phyloP scores from a whole-genome alignment of 2,113 vertebrate genomes.

The Myrmecobius fasciatus region DNA sequence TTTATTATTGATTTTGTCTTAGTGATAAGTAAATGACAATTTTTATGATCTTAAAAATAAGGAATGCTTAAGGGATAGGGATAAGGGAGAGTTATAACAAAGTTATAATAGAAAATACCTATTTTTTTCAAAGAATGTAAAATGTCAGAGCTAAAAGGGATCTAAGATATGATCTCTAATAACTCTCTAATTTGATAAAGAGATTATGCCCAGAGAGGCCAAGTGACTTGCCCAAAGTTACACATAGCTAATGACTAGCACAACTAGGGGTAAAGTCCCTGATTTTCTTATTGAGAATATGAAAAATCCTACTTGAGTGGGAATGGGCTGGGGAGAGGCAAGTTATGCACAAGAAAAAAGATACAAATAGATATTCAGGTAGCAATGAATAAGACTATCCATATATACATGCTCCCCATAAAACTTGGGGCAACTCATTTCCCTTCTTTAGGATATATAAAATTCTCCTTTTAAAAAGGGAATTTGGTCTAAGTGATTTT shows the following conservation, averaged over 20 bases:
- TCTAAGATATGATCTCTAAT: neutral
- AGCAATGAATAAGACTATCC: neutral
- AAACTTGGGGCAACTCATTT: neutral
- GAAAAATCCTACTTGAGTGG: neutral
- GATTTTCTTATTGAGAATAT: neutral
- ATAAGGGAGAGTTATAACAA: neutral
- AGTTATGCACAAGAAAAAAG: neutral
- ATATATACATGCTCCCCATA: neutral
- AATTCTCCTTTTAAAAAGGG: neutral
- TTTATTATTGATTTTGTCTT: too few species aligned
- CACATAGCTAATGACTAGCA: neutral
- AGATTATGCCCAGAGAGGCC: neutral
- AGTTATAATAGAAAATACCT: neutral
- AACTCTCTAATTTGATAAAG: neutral
- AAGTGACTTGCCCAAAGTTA: neutral
- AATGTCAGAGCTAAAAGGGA: neutral
- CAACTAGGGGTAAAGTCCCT: neutral
- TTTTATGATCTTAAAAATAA: too few species aligned
- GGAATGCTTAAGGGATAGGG: neutral
- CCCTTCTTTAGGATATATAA: neutral
- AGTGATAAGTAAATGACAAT: too few species aligned
- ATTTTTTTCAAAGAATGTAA: neutral
- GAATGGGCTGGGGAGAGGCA: neutral
- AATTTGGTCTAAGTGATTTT: neutral
- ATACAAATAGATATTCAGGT: neutral